These are phyloP conservation scores for Ptychobarbus kaznakovi DNA, from an alignment of 2,797 vertebrate species.

Conservation along the genomic window DNA sequence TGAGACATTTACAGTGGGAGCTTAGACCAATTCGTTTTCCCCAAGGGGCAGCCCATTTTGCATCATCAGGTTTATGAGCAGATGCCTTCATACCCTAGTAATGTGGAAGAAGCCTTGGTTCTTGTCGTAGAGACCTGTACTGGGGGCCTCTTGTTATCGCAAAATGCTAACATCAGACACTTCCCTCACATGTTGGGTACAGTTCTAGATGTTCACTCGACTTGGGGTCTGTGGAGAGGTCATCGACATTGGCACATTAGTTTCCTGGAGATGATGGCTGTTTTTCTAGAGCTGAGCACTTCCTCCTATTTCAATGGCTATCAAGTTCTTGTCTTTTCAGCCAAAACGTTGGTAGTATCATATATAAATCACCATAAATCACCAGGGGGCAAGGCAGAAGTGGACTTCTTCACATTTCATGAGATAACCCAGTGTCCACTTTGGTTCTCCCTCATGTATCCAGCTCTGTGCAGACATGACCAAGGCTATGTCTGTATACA, in stretches of 20 bases:
- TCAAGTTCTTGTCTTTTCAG: background rate
- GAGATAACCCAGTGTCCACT: no score
- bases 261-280: background rate
- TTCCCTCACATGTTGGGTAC: no score
- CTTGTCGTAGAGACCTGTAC: background rate
- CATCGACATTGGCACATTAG: no score
- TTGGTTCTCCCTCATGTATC: background rate
- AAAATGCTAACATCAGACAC: background rate
- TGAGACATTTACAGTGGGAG: no score
- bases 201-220: no score
- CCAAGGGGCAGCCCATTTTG: background rate
- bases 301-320: background rate
- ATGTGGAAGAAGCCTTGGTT: background rate
- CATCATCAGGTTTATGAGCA: background rate
- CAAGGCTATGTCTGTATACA: background rate
- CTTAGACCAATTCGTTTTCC: background rate
- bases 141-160: background rate
- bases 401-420: background rate
- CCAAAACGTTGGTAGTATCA: background rate
- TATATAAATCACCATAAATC: background rate
- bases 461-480: background rate
- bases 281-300: background rate
- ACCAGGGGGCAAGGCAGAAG: background rate
- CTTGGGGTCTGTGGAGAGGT: no score
- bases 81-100: background rate